Conservation (phyloP, 2,797 vertebrate species). For the Triplophysa yarkandensis region DNA sequence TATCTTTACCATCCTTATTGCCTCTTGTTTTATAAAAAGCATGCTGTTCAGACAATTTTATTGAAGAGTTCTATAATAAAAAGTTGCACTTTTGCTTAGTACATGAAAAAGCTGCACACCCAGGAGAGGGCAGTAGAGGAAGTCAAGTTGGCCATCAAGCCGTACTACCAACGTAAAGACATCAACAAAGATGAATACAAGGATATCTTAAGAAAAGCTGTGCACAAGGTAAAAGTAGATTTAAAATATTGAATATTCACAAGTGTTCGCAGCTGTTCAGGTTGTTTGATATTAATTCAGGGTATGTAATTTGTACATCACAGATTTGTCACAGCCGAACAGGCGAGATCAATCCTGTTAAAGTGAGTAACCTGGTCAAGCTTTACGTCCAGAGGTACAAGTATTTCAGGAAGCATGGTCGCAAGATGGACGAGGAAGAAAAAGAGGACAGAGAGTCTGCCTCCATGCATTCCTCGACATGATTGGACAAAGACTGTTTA, state of each 20-base stretch:
- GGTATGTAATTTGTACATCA: slow-evolving; percentile 1
- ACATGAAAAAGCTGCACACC: slow-evolving; percentile 93
- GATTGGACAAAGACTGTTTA: slow-evolving; percentile 42
- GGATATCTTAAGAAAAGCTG: slow-evolving; percentile 92
- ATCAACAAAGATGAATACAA: slow-evolving; percentile 97
- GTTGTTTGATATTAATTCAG: neutral
- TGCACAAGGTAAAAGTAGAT: slow-evolving; percentile 85
- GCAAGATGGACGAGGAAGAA: slow-evolving; percentile 85
- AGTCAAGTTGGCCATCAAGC: slow-evolving; percentile 95
- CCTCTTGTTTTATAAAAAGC: neutral
- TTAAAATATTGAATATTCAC: neutral
- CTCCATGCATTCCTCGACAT: slow-evolving; percentile 68
- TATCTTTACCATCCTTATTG: slow-evolving; percentile 45
- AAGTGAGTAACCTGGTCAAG: slow-evolving; percentile 90
- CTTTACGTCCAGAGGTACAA: slow-evolving; percentile 93
- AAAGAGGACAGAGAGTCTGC: slow-evolving; percentile 71
- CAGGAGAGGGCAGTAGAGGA: slow-evolving; percentile 94
- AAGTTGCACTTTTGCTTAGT: slow-evolving; percentile 69
- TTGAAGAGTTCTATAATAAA: neutral
- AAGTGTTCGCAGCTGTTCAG: neutral
- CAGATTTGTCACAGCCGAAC: slow-evolving; percentile 95
- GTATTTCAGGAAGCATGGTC: slow-evolving; percentile 91
- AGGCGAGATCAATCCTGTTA: slow-evolving; percentile 94
- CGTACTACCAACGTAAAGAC: slow-evolving; percentile 94
- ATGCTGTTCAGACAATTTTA: no score